phyloP scores from a whole-genome alignment of 2,888 invertebrate species.

The Ophonus ardosiacus region DNA sequence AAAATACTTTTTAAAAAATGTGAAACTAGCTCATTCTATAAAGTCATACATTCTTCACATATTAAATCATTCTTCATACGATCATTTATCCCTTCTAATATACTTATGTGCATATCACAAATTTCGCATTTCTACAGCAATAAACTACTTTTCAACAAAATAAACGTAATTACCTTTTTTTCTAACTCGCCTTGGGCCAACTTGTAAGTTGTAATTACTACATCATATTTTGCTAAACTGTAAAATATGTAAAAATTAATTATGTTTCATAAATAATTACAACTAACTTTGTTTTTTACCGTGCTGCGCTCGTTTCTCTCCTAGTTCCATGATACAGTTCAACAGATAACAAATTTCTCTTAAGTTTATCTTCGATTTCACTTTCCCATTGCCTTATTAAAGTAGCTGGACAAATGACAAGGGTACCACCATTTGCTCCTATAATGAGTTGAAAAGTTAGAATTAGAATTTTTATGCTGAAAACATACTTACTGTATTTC shows the following conservation, averaged over 20 bases:
- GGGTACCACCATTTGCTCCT: constrained; percentile 83
- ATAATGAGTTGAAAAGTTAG: constrained; percentile 13
- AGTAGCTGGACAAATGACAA: constrained; percentile 96
- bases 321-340: constrained; percentile 89
- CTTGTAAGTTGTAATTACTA: constrained; percentile 94
- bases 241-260: constrained; percentile 67
- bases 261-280: constrained; percentile 32
- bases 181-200: constrained; percentile 82
- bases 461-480: constrained; percentile 51
- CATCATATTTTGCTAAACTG: constrained; percentile 82
- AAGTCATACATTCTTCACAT: too few relatives aligned
- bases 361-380: constrained; percentile 84
- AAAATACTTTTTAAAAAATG: too few relatives aligned
- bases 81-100: too few relatives aligned
- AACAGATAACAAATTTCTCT: constrained; percentile 80
- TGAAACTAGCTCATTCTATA: too few relatives aligned
- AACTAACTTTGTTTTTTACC: neutral
- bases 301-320: constrained; percentile 80
- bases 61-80: too few relatives aligned
- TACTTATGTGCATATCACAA: too few relatives aligned
- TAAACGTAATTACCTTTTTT: constrained; percentile 73
- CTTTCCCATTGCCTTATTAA: constrained; percentile 93
- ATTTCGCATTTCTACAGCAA: neutral
- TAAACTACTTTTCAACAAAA: too few relatives aligned
- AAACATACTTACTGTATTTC: constrained; percentile 64